phyloP scores from a whole-genome alignment of 2,113 vertebrate genomes.

The Ceyx melanurus region DNA sequence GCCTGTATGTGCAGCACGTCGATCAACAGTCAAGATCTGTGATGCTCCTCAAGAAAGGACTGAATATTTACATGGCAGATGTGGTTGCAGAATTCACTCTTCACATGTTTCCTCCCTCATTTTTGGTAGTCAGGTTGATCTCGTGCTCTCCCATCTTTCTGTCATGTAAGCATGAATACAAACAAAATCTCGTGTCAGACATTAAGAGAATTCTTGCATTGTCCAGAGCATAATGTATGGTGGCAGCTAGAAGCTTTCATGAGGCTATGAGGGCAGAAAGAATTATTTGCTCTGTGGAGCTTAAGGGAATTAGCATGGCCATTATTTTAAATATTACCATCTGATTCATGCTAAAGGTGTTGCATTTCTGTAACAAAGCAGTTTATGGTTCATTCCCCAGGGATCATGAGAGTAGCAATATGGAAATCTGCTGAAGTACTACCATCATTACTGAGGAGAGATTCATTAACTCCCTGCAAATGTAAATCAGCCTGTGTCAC shows the following conservation, averaged over 20 bases:
- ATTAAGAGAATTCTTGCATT: background rate
- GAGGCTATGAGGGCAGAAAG: background rate
- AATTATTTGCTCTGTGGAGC: background rate
- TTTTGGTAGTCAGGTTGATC: background rate
- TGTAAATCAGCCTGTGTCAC: background rate
- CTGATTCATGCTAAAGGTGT: background rate
- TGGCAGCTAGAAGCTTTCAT: background rate
- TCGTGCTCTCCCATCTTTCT: background rate
- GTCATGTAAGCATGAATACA: background rate
- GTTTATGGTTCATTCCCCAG: background rate
- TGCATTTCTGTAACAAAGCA: background rate
- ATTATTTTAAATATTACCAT: background rate
- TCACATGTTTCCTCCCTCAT: accelerated
- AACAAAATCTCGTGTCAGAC: background rate
- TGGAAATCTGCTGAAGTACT: background rate
- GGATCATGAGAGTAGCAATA: background rate
- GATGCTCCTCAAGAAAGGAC: background rate
- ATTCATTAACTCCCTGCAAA: background rate
- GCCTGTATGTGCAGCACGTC: background rate
- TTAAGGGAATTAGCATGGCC: background rate
- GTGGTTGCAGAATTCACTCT: background rate
- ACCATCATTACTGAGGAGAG: background rate
- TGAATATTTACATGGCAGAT: background rate
- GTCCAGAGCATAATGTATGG: background rate
- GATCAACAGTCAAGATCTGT: background rate